Evolutionary conservation across 2,797 vertebrate genomes (phyloP).

Genomic region (Enteromius fasciolatus): DNA sequence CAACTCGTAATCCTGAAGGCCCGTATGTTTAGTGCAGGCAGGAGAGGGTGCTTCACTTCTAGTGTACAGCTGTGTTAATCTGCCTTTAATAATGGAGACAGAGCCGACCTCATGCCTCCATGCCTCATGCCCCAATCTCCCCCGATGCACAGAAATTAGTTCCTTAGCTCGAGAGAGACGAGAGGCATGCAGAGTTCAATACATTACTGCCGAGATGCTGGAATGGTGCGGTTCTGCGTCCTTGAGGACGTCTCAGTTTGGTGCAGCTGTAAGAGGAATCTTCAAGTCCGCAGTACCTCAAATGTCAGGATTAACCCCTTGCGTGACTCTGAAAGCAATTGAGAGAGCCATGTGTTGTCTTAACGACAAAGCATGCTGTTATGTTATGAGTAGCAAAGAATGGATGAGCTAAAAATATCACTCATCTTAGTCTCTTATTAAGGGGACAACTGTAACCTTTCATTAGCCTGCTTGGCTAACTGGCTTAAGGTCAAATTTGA

Average conservation of each 20-base stretch:
- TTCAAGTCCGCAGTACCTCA: slow-evolving; percentile 43
- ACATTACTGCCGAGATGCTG: slow-evolving; percentile 63
- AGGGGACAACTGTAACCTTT: slow-evolving; percentile 75
- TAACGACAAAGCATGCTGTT: slow-evolving; percentile 61
- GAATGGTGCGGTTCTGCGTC: slow-evolving; percentile 66
- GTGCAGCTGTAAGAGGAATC: slow-evolving; percentile 61
- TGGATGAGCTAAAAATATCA: slow-evolving; percentile 75
- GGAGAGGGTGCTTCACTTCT: slow-evolving; percentile 89
- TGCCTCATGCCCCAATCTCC: slow-evolving; percentile 73
- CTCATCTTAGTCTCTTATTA: slow-evolving; percentile 68
- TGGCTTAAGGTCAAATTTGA: slow-evolving; percentile 51
- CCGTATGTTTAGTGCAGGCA: slow-evolving; percentile 86
- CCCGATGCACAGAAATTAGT: slow-evolving; percentile 75
- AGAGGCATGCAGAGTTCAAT: slow-evolving; percentile 71
- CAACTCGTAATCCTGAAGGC: slow-evolving; percentile 89
- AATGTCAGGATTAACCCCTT: slow-evolving; percentile 67
- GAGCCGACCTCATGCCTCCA: slow-evolving; percentile 81
- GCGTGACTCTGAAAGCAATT: slow-evolving; percentile 57
- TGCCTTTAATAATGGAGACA: slow-evolving; percentile 92
- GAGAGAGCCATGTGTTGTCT: slow-evolving; percentile 70
- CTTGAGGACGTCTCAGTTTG: slow-evolving; percentile 55
- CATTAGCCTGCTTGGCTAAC: slow-evolving; percentile 69
- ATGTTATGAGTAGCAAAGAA: slow-evolving; percentile 70
- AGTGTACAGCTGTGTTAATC: slow-evolving; percentile 98
- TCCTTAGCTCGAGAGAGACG: slow-evolving; percentile 69